Conservation (phyloP, 2,113 vertebrate genomes). For the Gorsachius goisagi region DNA sequence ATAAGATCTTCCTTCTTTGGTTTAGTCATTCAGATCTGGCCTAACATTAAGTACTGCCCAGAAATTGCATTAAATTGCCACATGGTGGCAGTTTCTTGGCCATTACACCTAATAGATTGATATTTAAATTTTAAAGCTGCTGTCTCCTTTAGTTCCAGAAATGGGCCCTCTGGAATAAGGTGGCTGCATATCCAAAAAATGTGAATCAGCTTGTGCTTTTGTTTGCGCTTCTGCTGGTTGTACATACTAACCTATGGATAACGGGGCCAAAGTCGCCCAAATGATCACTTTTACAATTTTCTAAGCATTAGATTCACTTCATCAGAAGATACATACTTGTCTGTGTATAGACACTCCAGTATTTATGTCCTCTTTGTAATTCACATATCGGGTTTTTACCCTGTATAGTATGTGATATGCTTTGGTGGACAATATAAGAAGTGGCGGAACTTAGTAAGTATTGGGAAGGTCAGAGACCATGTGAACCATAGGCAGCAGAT, state of each 20-base stretch:
- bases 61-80: not conserved
- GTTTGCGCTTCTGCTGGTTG: not conserved
- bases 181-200: not conserved
- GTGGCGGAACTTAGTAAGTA: not conserved
- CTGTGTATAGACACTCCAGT: fast-evolving
- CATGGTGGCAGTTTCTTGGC: constrained; percentile 40
- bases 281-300: not conserved
- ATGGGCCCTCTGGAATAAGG: not conserved
- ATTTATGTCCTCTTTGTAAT: not conserved
- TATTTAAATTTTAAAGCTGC: not conserved
- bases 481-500: constrained; percentile 35
- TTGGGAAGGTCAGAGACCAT: not conserved
- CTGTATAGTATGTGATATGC: too few species aligned
- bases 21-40: not conserved
- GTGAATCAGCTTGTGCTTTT: not conserved
- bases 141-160: not conserved
- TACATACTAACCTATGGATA: not conserved
- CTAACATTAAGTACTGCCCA: not conserved
- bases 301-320: not conserved
- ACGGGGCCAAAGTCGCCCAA: not conserved
- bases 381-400: not conserved
- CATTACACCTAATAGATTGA: not conserved
- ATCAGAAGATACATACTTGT: not conserved
- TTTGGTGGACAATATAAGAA: not conserved
- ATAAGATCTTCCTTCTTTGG: not conserved